Percentiles rank a stretch among this genome's conserved stretches.
These are phyloP conservation scores for Melanogrammus aeglefinus DNA, from an alignment of 2,797 vertebrate species.

Conservation along the genomic window DNA sequence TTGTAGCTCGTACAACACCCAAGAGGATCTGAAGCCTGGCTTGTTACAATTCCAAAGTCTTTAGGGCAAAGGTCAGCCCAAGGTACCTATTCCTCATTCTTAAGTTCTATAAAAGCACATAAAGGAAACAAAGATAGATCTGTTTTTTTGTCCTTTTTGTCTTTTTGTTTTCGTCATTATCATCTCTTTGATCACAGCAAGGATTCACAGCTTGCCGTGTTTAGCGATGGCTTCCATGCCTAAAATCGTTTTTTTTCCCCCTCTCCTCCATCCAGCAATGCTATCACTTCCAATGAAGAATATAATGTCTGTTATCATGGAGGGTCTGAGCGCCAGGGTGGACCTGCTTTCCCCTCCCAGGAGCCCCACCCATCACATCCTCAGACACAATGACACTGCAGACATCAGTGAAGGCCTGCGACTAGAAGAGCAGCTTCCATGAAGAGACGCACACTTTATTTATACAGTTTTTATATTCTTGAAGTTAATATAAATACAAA, in stretches of 20 bases:
- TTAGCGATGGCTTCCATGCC: background rate
- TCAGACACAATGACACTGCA: background rate
- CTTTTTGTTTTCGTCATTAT: background rate
- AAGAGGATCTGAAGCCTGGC: constrained; percentile 63
- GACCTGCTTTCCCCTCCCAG: background rate
- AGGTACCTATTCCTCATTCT: constrained; percentile 64
- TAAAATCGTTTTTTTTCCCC: background rate
- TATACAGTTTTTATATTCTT: background rate
- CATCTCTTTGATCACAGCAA: background rate
- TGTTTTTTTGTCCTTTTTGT: background rate
- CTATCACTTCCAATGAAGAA: background rate
- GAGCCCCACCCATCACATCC: background rate
- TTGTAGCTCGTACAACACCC: constrained; percentile 74
- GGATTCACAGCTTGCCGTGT: background rate
- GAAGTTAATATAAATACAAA: no score
- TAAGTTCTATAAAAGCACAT: constrained; percentile 16
- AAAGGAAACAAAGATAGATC: background rate
- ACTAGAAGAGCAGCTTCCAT: background rate
- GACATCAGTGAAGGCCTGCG: background rate
- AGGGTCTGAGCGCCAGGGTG: background rate
- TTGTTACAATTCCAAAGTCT: constrained; percentile 65
- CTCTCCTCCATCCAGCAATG: background rate
- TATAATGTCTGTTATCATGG: background rate
- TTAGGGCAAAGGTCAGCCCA: constrained; percentile 45
- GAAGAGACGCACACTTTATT: background rate